A percentile compares a stretch with the other conserved stretches of the same genome.
These are phyloP conservation scores for Tachina lurida DNA, from an alignment of 2,888 invertebrate species.

Conservation along the genomic window DNA sequence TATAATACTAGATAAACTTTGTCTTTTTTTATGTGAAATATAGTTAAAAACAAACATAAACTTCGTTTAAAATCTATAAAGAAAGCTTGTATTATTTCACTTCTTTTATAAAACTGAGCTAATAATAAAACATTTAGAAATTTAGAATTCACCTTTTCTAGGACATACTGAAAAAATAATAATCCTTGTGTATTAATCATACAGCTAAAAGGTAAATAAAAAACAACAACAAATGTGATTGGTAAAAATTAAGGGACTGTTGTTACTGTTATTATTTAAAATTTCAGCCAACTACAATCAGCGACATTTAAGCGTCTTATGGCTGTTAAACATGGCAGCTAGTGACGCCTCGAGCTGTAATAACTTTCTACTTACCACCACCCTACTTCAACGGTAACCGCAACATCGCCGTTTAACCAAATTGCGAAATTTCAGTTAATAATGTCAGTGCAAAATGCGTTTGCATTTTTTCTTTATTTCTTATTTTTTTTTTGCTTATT, in stretches of 20 bases:
- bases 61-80: no score
- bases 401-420: neutral
- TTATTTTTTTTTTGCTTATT: slow-evolving; percentile 18
- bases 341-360: slow-evolving; percentile 73
- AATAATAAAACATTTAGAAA: no score
- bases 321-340: slow-evolving; percentile 73
- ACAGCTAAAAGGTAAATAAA: no score
- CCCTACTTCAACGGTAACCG: neutral
- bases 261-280: neutral
- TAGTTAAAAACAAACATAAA: no score
- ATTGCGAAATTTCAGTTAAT: slow-evolving; percentile 37
- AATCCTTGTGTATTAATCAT: no score
- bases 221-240: no score
- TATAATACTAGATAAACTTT: no score
- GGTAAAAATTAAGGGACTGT: slow-evolving; percentile 15
- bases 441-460: slow-evolving; percentile 56
- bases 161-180: no score
- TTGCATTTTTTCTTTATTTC: slow-evolving; percentile 39
- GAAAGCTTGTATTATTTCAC: no score
- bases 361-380: slow-evolving; percentile 43
- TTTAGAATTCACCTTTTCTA: no score
- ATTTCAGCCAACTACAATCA: slow-evolving; percentile 15
- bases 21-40: no score
- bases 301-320: slow-evolving; percentile 67
- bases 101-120: no score